Conservation (phyloP, 1,140 invertebrate genomes). For the Aphaenogaster ashmeadi region DNA sequence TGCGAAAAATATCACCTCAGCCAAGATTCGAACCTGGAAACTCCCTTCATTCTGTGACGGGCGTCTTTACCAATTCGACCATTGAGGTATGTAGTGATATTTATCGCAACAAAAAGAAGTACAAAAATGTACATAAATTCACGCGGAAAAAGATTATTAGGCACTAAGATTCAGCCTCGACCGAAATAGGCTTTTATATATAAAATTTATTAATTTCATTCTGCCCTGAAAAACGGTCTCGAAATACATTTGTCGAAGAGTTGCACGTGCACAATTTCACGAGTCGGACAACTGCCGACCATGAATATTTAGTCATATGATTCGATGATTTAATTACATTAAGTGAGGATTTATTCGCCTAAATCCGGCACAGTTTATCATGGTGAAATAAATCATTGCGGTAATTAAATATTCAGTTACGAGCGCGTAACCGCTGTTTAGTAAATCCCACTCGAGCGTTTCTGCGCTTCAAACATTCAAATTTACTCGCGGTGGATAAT, state of each 20-base stretch:
- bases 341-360: slow-evolving; percentile 59
- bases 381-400: slow-evolving; percentile 48
- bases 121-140: too few species aligned
- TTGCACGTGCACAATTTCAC: not conserved
- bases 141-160: too few species aligned
- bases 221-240: not conserved
- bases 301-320: slow-evolving; percentile 46
- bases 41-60: too few species aligned
- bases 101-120: too few species aligned
- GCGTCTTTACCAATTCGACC: too few species aligned
- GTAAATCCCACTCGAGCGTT: slow-evolving; percentile 37
- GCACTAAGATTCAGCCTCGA: too few species aligned
- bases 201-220: slow-evolving; percentile 2
- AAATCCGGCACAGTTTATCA: slow-evolving; percentile 46
- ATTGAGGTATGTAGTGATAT: too few species aligned
- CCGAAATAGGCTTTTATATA: too few species aligned
- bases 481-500: slow-evolving; percentile 49
- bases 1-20: too few species aligned
- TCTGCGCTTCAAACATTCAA: slow-evolving; percentile 40
- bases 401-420: slow-evolving; percentile 58
- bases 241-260: not conserved
- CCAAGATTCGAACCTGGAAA: too few species aligned
- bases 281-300: not conserved
- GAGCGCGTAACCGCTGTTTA: slow-evolving; percentile 45
- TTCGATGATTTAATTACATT: slow-evolving; percentile 55